Percentiles rank a stretch among this genome's conserved stretches.
Evolutionary conservation across 2,113 vertebrate species (phyloP).

Genomic region (Gymnobelideus leadbeateri): DNA sequence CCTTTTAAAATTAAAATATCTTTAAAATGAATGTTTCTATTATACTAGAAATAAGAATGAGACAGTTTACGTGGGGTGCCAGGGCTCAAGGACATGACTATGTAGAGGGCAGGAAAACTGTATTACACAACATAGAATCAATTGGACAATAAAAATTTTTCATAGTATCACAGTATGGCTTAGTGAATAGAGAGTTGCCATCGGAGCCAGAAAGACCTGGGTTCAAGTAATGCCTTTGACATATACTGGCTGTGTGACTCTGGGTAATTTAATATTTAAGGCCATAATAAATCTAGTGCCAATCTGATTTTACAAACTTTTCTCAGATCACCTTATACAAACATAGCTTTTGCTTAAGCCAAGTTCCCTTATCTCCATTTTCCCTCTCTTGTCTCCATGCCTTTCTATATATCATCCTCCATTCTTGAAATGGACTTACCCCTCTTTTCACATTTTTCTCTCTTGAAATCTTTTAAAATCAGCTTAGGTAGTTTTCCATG

Average conservation of each 20-base stretch:
- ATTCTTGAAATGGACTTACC: neutral
- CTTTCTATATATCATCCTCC: neutral
- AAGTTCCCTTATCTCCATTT: neutral
- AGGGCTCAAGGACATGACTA: neutral
- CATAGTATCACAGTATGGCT: slow-evolving; percentile 10
- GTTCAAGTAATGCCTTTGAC: neutral
- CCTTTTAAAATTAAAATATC: slow-evolving; percentile 37
- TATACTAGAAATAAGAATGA: slow-evolving; percentile 46
- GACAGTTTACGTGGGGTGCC: neutral
- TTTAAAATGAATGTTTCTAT: slow-evolving; percentile 35
- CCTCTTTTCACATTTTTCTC: neutral
- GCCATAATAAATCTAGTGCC: neutral
- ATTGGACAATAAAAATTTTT: slow-evolving; percentile 43
- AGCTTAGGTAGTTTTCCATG: neutral
- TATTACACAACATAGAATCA: neutral
- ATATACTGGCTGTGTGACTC: neutral
- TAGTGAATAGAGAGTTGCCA: neutral
- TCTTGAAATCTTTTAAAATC: neutral
- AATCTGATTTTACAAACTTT: neutral
- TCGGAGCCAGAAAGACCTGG: neutral
- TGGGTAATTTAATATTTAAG: neutral
- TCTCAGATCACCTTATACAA: neutral
- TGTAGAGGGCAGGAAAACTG: slow-evolving; percentile 15
- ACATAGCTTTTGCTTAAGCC: neutral
- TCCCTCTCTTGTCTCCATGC: neutral